These are phyloP conservation scores for Xestia sexstrigata DNA, from an alignment of 2,888 invertebrate genomes.

Conservation along the genomic window DNA sequence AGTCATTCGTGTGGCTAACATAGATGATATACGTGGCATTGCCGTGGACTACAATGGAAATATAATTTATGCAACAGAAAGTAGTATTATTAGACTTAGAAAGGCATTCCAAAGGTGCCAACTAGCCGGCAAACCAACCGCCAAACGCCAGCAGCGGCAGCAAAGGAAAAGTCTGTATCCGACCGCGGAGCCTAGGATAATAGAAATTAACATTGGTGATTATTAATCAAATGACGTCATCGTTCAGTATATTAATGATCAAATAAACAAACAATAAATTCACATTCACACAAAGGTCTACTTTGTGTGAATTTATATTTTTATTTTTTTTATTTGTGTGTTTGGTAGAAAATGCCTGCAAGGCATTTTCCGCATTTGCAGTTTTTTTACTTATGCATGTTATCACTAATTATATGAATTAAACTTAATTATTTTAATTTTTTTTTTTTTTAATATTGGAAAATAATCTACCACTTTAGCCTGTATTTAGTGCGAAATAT, in stretches of 20 bases:
- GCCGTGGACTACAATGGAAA: constrained; percentile 69
- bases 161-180: neutral
- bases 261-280: neutral
- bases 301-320: no score
- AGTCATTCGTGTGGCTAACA: constrained; percentile 50
- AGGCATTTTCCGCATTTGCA: no score
- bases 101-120: constrained; percentile 56
- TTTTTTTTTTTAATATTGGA: no score
- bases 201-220: neutral
- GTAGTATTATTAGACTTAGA: constrained; percentile 69
- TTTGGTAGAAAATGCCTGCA: neutral
- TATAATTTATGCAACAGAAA: constrained; percentile 69
- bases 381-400: neutral
- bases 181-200: neutral
- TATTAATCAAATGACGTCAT: neutral
- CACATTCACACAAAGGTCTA: neutral
- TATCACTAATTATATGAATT: neutral
- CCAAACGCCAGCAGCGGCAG: no score
- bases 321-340: no score
- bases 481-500: neutral
- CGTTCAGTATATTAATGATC: neutral
- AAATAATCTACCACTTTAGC: neutral
- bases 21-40: constrained; percentile 63
- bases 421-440: neutral
- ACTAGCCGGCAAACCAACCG: no score